Base-by-base conservation (phyloP, 2,113 vertebrate genomes). In the Heliornis fulica region DNA sequence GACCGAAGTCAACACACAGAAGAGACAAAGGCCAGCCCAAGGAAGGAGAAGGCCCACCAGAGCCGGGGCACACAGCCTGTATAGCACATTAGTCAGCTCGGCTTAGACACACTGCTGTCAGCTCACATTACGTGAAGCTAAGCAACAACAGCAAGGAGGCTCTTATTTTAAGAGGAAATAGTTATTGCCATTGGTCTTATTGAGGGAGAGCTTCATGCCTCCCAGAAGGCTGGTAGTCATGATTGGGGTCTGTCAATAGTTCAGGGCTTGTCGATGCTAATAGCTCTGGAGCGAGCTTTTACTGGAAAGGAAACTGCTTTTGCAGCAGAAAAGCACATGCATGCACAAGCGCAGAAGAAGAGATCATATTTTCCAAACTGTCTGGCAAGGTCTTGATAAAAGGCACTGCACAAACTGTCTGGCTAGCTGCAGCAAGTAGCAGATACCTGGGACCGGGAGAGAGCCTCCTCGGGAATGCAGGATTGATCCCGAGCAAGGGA, bases 341-440 rank as follows among this genome's bases (percentile, higher is more conserved):
- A 69, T n/a, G n/a, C 66, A 82, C 68, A 84, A 69, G 87, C 64
- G 60, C 48, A 36, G 40, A 81, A 81, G 71, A 90, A 82, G 64
- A 91, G 63, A 93, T 90, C 71, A 50, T 87, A 54, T 95, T 95
- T 97, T 96, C 94, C 95, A 93, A 90, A 36, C 60, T 70, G 9
- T 79, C 87, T 93, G 90, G 69, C 90, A 91, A 84, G 51, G 59
- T 29, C 75, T 66, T 80, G 72, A 84, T 94, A 86, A 95, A 91
- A 95, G 40, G 31, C 84, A 34, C 61, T 54, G 54, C 61, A 82
- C 70, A 61, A 40, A 50, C 70, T 87, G 76, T 61, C 77, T 81
- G 13, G 88, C 91, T 53, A 94, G 68, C 81, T 91, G 74, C 82
- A 96, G 64, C 41, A 59, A 81, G 61, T 54, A 86, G 54, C 36